These are phyloP conservation scores for Bombus haemorrhoidalis DNA, from an alignment of 1,140 invertebrate species.

Conservation along the genomic window DNA sequence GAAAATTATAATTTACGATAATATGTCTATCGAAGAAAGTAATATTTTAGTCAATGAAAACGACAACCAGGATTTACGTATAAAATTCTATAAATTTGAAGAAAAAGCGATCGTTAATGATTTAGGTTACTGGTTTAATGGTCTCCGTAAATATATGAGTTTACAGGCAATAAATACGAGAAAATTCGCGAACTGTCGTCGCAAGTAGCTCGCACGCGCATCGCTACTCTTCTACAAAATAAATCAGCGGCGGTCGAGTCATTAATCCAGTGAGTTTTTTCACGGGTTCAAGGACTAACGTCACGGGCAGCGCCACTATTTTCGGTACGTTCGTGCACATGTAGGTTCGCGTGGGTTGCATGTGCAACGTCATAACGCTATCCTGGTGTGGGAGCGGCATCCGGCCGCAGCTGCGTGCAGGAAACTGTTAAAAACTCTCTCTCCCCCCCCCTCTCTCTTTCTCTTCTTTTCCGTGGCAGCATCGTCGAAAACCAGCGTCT, in stretches of 20 bases:
- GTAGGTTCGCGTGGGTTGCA: conserved; percentile 62
- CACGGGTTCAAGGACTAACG: conserved; percentile 66
- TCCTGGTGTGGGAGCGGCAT: conserved; percentile 66
- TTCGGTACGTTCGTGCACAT: conserved; percentile 61
- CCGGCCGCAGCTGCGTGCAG: conserved; percentile 69
- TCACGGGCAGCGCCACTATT: conserved; percentile 60
- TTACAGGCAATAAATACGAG: not conserved
- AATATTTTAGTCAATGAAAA: not conserved
- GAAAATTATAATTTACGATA: too few relatives aligned
- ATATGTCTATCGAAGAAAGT: too few relatives aligned
- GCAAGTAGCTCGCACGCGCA: not conserved
- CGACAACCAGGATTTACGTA: too few relatives aligned
- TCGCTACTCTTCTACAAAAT: conserved; percentile 11
- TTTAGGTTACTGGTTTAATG: conserved; percentile 1
- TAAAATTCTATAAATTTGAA: not conserved
- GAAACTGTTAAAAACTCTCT: conserved; percentile 70
- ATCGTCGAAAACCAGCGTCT: conserved; percentile 18
- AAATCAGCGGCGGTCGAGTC: conserved; percentile 51
- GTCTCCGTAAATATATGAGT: not conserved
- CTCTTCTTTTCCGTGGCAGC: not conserved
- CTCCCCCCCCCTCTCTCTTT: not conserved
- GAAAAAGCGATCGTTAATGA: not conserved
- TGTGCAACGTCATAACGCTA: conserved; percentile 61
- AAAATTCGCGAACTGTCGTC: conserved; percentile 24
- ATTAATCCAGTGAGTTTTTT: conserved; percentile 64